A percentile compares a stretch with the other conserved stretches of the same genome.
Conservation (phyloP, 2,888 invertebrate genomes). For the Nipponacmea schrenckii region DNA sequence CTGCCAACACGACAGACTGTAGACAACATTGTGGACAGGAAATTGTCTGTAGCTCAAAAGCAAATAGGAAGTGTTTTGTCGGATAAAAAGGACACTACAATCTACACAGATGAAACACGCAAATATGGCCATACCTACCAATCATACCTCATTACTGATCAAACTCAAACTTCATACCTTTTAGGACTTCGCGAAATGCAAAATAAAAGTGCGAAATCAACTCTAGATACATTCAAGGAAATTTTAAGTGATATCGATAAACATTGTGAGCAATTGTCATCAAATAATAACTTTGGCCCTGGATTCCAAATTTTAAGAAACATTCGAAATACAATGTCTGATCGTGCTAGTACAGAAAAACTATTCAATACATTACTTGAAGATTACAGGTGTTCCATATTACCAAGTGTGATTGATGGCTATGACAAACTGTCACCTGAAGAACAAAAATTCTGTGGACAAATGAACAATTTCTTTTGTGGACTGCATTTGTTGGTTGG, state of each 20-base stretch:
- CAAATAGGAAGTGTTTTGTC: conserved; percentile 11
- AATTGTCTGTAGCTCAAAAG: neutral
- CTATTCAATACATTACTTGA: conserved; percentile 30
- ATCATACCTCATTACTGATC: conserved; percentile 19
- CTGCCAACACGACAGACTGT: conserved; percentile 21
- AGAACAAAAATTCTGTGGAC: conserved; percentile 24
- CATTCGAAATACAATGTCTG: conserved; percentile 11
- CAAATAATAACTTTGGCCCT: neutral
- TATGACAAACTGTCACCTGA: conserved; percentile 26
- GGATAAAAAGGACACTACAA: conserved; percentile 17
- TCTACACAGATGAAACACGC: conserved; percentile 29
- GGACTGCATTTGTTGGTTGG: conserved; percentile 34
- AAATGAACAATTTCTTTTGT: conserved; percentile 38
- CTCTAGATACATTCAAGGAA: conserved; percentile 22
- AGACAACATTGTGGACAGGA: conserved; percentile 16
- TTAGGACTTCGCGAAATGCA: conserved; percentile 24
- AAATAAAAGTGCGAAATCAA: conserved; percentile 22
- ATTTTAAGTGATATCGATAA: conserved; percentile 19
- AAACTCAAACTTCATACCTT: conserved; percentile 15
- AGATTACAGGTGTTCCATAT: conserved; percentile 25
- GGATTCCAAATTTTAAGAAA: conserved; percentile 8
- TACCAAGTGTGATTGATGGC: conserved; percentile 27
- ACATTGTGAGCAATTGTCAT: neutral
- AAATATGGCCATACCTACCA: conserved; percentile 21
- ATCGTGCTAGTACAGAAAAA: conserved; percentile 11